phyloP scores from a whole-genome alignment of 2,113 vertebrate species.

The Chitala chitala region DNA sequence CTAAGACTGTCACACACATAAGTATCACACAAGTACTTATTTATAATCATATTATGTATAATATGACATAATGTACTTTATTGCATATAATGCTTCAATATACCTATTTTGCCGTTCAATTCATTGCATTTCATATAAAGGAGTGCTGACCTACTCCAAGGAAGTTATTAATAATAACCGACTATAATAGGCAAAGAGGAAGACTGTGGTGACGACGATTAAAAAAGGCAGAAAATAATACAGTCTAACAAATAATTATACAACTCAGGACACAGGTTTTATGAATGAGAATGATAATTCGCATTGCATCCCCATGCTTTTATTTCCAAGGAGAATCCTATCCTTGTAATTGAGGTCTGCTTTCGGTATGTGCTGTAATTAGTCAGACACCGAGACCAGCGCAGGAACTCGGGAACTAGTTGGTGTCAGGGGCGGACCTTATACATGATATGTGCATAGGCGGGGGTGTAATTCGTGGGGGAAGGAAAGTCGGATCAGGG shows the following conservation, averaged over 20 bases:
- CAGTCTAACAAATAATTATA: conserved; percentile 3
- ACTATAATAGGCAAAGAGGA: not conserved
- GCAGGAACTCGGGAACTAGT: conserved; percentile 36
- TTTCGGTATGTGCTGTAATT: conserved; percentile 33
- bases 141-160: not conserved
- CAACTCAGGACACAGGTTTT: not conserved
- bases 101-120: not conserved
- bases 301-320: not conserved
- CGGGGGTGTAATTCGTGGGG: conserved; percentile 49
- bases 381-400: conserved; percentile 26
- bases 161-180: not conserved
- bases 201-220: not conserved
- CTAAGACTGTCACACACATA: too few relatives aligned
- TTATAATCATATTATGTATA: not conserved
- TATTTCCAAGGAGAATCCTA: not conserved
- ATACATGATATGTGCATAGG: conserved; percentile 29
- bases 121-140: not conserved
- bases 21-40: too few relatives aligned
- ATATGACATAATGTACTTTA: not conserved
- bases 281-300: not conserved
- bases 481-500: conserved; percentile 54
- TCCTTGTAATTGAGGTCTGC: conserved; percentile 5
- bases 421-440: conserved; percentile 53
- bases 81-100: not conserved
- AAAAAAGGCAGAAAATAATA: too few relatives aligned